phyloP scores from a whole-genome alignment of 2,797 vertebrate genomes.

The Sebastes elongatus region DNA sequence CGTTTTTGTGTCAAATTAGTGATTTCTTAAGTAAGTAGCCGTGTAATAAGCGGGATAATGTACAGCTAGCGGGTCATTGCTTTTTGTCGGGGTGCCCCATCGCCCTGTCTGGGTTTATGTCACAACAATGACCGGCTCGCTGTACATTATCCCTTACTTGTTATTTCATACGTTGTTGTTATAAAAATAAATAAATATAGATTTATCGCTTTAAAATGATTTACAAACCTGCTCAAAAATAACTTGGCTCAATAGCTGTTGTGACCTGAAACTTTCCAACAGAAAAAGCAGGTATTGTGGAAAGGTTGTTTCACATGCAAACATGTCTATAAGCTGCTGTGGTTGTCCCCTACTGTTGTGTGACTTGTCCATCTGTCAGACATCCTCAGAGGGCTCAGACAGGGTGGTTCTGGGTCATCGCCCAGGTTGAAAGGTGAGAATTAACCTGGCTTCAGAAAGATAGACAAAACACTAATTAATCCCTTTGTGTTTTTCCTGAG shows the following conservation, averaged over 20 bases:
- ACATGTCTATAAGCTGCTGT: slow-evolving; percentile 4
- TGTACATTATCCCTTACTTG: too few relatives aligned
- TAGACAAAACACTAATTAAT: slow-evolving; percentile 64
- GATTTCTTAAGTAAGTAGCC: too few relatives aligned
- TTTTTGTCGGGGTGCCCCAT: too few relatives aligned
- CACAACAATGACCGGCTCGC: too few relatives aligned
- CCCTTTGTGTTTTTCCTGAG: slow-evolving; percentile 52
- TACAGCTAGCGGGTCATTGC: too few relatives aligned
- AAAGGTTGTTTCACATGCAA: slow-evolving; percentile 3
- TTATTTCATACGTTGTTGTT: neutral
- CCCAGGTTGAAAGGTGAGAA: slow-evolving; percentile 63
- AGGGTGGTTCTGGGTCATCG: slow-evolving; percentile 46
- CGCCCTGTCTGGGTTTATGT: too few relatives aligned
- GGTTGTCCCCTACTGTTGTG: slow-evolving; percentile 13
- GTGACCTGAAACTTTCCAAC: neutral
- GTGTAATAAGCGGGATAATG: too few relatives aligned
- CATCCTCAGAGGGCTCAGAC: slow-evolving; percentile 25
- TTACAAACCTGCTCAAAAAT: neutral
- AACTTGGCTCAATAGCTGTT: neutral
- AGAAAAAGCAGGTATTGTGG: neutral
- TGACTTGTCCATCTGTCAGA: slow-evolving; percentile 58
- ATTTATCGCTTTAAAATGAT: neutral
- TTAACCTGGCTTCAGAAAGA: slow-evolving; percentile 47
- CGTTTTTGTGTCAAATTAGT: too few relatives aligned
- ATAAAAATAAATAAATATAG: neutral